Percentiles rank a stretch among this genome's conserved stretches.
These are phyloP conservation scores for Diuraphis noxia DNA, from an alignment of 1,140 invertebrate species.

Conservation along the genomic window DNA sequence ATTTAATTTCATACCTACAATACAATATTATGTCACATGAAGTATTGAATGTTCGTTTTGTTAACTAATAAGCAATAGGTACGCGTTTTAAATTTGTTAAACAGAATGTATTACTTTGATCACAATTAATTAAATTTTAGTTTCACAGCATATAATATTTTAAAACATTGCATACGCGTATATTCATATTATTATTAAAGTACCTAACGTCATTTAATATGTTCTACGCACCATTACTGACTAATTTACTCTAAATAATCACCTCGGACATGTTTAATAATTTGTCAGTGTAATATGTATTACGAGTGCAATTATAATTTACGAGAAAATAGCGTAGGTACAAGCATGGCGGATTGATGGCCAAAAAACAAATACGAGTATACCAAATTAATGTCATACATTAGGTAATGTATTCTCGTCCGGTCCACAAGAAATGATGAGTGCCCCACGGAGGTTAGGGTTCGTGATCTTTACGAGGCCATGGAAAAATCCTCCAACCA, in stretches of 20 bases:
- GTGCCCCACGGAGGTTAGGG: background rate
- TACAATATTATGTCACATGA: background rate
- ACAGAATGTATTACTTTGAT: background rate
- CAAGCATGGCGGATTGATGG: background rate
- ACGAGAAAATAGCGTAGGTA: background rate
- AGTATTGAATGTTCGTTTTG: background rate
- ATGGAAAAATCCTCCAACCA: background rate
- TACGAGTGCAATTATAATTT: constrained; percentile 9
- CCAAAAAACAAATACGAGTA: background rate
- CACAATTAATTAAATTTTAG: background rate
- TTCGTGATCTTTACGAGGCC: constrained; percentile 8
- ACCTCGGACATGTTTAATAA: background rate
- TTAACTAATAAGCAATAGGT: background rate
- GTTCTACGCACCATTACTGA: background rate
- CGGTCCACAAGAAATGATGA: background rate
- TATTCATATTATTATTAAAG: background rate
- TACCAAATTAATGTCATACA: background rate
- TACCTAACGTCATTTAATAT: background rate
- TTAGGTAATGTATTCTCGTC: background rate
- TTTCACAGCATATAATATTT: background rate
- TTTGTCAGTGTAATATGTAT: constrained; percentile 7
- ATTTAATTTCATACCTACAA: too few species aligned
- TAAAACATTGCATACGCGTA: background rate
- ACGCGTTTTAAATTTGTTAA: background rate
- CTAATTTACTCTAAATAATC: background rate